Evolutionary conservation across 53 echinoderm and acorn worm species (phyloP).

Genomic region (Echinometra lucunter): DNA sequence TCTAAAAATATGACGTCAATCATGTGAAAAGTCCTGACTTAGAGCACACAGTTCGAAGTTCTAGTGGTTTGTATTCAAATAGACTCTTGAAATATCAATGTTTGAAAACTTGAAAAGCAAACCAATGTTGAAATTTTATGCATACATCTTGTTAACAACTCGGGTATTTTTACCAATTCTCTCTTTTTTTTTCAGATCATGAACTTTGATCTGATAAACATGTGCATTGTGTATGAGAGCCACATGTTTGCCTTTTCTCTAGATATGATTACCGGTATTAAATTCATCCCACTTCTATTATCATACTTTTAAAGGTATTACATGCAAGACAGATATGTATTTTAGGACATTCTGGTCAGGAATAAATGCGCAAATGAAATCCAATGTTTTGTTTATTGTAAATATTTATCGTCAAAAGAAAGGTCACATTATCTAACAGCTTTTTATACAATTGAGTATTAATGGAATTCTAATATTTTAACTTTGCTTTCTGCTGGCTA

Average conservation of each 20-base stretch:
- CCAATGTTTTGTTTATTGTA: no score
- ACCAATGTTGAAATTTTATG: background rate
- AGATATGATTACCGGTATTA: no score
- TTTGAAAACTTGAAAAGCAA: background rate
- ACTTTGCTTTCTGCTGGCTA: no score
- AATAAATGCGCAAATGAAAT: no score
- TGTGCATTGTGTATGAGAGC: background rate
- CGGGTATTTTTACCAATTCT: background rate
- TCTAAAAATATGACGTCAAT: background rate
- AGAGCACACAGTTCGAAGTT: background rate
- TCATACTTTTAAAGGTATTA: no score
- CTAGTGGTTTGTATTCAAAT: background rate
- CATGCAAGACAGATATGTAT: no score
- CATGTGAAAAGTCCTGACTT: background rate
- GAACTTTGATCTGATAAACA: background rate
- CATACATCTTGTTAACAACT: background rate
- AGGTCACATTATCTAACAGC: no score
- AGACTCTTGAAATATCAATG: background rate
- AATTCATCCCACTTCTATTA: no score
- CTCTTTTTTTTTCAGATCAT: background rate
- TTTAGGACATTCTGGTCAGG: no score
- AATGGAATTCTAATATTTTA: no score
- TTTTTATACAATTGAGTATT: no score
- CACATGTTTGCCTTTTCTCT: background rate
- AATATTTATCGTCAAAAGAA: no score